Evolutionary conservation across 2,113 vertebrate genomes (phyloP).

Genomic region (Ondatra zibethicus): DNA sequence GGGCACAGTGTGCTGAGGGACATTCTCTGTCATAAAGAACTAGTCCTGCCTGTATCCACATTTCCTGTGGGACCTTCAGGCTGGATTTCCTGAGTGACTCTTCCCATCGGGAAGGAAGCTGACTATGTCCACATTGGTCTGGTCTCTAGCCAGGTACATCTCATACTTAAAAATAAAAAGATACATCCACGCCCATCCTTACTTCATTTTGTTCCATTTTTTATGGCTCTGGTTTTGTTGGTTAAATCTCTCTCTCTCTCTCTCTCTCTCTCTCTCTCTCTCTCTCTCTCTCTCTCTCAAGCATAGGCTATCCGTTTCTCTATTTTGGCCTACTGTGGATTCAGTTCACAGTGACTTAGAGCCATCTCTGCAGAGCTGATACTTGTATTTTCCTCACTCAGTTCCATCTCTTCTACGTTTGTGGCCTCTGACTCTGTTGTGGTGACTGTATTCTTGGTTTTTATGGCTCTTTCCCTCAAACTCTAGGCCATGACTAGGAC

Average conservation of each 20-base stretch:
- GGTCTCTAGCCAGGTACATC: slow-evolving; percentile 77
- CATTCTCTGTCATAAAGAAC: background rate
- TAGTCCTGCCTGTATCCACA: slow-evolving; percentile 2
- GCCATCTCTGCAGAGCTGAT: background rate
- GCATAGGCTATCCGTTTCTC: background rate
- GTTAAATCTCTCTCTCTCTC: background rate
- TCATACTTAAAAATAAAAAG: slow-evolving; percentile 80
- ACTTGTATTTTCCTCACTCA: background rate
- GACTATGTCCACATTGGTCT: slow-evolving; percentile 64
- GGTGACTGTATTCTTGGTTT: background rate
- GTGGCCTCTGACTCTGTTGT: background rate
- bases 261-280: background rate
- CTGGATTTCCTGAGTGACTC: slow-evolving; percentile 74
- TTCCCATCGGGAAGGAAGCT: slow-evolving; percentile 79
- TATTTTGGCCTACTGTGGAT: background rate
- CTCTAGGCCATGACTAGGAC: background rate
- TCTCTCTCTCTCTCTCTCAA: background rate
- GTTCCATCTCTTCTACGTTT: background rate
- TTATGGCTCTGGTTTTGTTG: background rate
- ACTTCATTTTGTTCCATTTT: slow-evolving; percentile 54
- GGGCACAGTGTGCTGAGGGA: background rate
- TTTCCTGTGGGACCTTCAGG: slow-evolving; percentile 73
- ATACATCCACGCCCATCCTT: slow-evolving; percentile 56
- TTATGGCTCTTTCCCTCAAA: background rate
- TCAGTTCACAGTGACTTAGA: background rate